Evolutionary conservation across 1,140 invertebrate species (phyloP), one percentile per base, ranked within the genome.

Genomic region (Drosophila kohkoa): DNA sequence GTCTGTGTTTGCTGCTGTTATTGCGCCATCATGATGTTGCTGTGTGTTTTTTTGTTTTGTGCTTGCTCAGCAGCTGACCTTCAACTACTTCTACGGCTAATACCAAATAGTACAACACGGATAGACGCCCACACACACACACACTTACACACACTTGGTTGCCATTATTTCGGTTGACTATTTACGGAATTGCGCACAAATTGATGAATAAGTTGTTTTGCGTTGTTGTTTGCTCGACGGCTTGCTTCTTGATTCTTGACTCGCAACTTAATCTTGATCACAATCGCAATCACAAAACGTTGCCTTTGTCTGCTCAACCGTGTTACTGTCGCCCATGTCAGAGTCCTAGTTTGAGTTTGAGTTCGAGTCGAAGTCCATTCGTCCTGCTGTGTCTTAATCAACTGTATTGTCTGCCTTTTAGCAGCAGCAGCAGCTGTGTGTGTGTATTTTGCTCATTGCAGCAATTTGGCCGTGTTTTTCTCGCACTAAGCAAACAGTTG

Each of bases 151-250:
- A 20, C 20, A 25, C 20, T 25, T 25, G 20, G 20, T 7, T 3
- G 73, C 63, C 45, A 76, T 79, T 76, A 72, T 79, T 64, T 76
- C 52, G 52, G 57, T 76, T 67, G 77, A 72, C 74, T 79, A 79
- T 72, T 76, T 79, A 76, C 41, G 74, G 74, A 65, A 79, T 76
- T 76, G 64, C 77, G 54, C 67, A 76, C 77, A 79, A 79, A 79
- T 79, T 79, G 77, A 79, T 79, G 77, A 76, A 79, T 79, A 79
- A 79, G 74, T 79, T 76, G 74, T 76, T 76, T 72, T 72, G 43
- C 54, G 49, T 32, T 65, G 49, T 54, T 65, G 49, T 43, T 65
- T 16, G 20, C 20, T 25, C 10, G 35, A 38, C 35, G 30, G 3
- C 1, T 28, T 5, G 35, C 6, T 38, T 38, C 28, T 57, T 59